A percentile compares a stretch with the other conserved stretches of the same genome.
These are phyloP conservation scores for Orthosia cruda DNA, from an alignment of 2,888 invertebrate species.

Conservation along the genomic window DNA sequence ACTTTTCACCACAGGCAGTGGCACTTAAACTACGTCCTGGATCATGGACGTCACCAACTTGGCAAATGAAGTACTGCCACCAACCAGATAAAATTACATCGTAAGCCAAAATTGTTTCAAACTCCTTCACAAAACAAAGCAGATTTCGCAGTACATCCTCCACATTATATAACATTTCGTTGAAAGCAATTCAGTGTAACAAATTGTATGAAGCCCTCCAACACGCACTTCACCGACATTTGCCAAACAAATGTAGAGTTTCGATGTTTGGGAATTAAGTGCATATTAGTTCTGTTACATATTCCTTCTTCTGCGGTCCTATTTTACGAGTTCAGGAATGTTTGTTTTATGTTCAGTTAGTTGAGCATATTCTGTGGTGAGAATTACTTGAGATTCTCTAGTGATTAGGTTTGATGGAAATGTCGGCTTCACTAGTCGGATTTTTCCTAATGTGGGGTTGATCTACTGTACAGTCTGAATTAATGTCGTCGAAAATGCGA, in stretches of 20 bases:
- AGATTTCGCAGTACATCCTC: constrained; percentile 14
- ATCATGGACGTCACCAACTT: no score
- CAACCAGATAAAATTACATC: background rate
- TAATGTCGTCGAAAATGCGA: no score
- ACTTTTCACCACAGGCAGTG: no score
- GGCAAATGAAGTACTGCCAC: constrained; percentile 1
- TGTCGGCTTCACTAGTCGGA: background rate
- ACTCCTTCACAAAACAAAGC: constrained; percentile 20
- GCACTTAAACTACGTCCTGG: no score
- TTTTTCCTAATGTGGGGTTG: constrained; percentile 8
- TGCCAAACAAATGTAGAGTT: constrained; percentile 58
- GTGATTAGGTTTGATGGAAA: constrained; percentile 31
- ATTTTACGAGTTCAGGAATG: constrained; percentile 48
- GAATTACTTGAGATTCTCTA: constrained; percentile 35
- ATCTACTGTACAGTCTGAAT: background rate
- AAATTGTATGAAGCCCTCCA: constrained; percentile 58
- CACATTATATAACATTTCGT: constrained; percentile 29
- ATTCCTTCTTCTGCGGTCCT: constrained; percentile 14
- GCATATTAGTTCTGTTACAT: constrained; percentile 24
- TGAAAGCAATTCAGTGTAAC: constrained; percentile 55
- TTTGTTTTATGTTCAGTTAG: constrained; percentile 54
- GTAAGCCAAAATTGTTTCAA: constrained; percentile 11
- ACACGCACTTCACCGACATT: constrained; percentile 52
- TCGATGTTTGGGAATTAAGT: constrained; percentile 54
- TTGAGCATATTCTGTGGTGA: constrained; percentile 29